A percentile compares a stretch with the other conserved stretches of the same genome.
phyloP scores from a whole-genome alignment of 1,140 invertebrate species.

The Apis mellifera region DNA sequence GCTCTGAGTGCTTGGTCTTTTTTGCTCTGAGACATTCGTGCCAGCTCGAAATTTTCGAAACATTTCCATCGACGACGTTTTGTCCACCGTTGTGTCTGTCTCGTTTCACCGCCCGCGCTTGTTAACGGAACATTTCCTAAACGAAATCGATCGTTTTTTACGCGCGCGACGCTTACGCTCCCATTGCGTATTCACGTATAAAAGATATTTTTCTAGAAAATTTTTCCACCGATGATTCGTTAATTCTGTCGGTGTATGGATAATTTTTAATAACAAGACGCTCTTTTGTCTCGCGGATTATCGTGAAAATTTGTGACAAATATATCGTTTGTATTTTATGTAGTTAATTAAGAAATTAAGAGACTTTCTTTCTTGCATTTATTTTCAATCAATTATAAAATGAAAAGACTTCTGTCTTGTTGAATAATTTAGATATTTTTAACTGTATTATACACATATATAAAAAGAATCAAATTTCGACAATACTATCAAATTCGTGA shows the following conservation, averaged over 20 bases:
- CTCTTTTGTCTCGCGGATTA: too few species aligned
- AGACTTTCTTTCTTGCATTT: too few species aligned
- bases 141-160: background rate
- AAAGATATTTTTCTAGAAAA: background rate
- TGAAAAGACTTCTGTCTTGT: too few species aligned
- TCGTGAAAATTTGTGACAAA: too few species aligned
- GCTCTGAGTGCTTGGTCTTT: constrained; percentile 78
- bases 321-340: too few species aligned
- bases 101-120: constrained; percentile 13
- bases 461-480: constrained; percentile 1
- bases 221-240: background rate
- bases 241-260: too few species aligned
- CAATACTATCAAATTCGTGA: constrained; percentile 34
- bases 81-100: constrained; percentile 41
- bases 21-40: constrained; percentile 63
- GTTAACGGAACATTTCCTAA: background rate
- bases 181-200: background rate
- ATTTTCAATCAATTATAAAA: too few species aligned
- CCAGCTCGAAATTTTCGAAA: constrained; percentile 64
- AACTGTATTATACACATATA: too few species aligned
- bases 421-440: too few species aligned
- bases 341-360: too few species aligned
- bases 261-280: too few species aligned
- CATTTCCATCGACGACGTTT: constrained; percentile 50
- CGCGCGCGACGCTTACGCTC: background rate